Evolutionary conservation across 2,797 vertebrate species (phyloP).

Genomic region (Aselliscus stoliczkanus): DNA sequence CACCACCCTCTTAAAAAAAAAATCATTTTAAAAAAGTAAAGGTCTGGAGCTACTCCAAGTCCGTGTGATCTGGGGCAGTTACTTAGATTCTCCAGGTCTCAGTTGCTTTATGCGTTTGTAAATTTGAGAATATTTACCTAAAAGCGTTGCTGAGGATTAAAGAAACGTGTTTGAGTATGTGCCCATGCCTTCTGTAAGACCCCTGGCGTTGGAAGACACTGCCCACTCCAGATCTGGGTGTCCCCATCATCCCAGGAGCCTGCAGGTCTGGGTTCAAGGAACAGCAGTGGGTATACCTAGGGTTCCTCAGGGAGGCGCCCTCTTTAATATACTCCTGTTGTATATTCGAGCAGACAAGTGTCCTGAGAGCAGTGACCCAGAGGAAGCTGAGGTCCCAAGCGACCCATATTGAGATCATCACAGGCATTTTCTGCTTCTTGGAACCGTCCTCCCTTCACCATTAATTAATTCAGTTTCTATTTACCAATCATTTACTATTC

Average conservation of each 20-base stretch:
- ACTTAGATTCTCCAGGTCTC: background rate
- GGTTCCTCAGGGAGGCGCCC: background rate
- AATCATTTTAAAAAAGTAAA: background rate
- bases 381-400: background rate
- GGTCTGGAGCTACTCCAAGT: background rate
- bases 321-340: background rate
- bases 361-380: background rate
- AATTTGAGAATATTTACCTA: slow-evolving; percentile 3
- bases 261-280: background rate
- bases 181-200: background rate
- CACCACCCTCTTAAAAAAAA: no score
- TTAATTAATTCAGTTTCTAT: background rate
- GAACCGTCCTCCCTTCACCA: background rate
- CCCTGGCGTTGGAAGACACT: background rate
- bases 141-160: background rate
- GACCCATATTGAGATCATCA: background rate
- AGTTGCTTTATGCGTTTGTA: background rate
- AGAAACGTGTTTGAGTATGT: background rate
- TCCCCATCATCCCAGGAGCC: background rate
- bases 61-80: background rate
- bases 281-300: background rate
- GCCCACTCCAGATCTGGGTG: background rate
- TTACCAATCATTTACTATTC: background rate
- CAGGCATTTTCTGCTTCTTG: background rate
- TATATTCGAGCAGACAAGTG: background rate